Base-by-base conservation (phyloP, 2,888 invertebrate genomes). In the Euplexia lucipara region DNA sequence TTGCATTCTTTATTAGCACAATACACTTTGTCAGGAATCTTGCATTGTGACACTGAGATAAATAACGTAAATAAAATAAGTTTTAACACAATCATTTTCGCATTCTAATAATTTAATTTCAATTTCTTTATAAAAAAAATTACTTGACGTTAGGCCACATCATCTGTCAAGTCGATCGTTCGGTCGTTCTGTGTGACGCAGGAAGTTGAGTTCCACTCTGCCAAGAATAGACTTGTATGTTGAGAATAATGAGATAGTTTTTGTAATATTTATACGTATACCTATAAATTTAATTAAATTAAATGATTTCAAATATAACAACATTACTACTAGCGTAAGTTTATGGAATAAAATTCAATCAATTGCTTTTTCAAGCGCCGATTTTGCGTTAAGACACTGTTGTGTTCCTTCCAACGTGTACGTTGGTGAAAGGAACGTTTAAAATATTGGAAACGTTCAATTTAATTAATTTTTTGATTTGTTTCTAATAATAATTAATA, bases 1-100 rank as follows among this genome's bases (percentile, higher is more conserved):
- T 96, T 95, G 91, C 98, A 98, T 87, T 96, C 91, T 89, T 95
- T 91, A 93, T 98, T 96, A 81, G 95, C 97, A 96, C 98, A 98
- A 86, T 96, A 92, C 84, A 97, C 96, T 91, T 96, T 96, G 87
- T 97, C 96, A 60, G 97, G 97, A 84, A 96, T 92, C 91, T 93
- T 90, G 86, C 95, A 91, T 64, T 91, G 84, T 77, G 88, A 87
- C 64, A 88, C 75, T 74, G 90, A 85, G 70, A 93, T 83, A 81
- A 90, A 88, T 86, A 91, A 88, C 81, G 88, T 87, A 88, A 93
- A 90, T 90, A 94, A 84, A 88, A 92, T 85, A 88, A 90, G 81
- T 88, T 90, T 90, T 75, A 89, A 86, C 78, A 91, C 84, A 89
- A 91, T 89, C 95, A 95, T 95, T 88, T 93, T 95, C 80, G 91